Evolutionary conservation across 2,888 invertebrate genomes (phyloP).

Genomic region (Hartigia nigra): DNA sequence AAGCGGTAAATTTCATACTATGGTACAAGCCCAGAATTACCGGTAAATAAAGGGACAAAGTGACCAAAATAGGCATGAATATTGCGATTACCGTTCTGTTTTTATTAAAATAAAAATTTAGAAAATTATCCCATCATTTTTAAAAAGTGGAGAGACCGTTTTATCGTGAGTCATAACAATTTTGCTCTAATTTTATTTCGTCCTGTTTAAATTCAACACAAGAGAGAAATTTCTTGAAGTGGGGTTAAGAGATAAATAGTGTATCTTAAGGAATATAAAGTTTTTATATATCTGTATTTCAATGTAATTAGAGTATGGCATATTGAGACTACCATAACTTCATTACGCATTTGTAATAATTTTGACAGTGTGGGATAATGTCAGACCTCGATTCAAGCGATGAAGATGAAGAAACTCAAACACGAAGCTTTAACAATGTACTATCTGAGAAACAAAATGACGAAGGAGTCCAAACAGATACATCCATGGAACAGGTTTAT

Average conservation of each 20-base stretch:
- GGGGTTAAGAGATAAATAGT: background rate
- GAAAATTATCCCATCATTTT: background rate
- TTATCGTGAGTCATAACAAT: background rate
- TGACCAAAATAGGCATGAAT: background rate
- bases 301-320: background rate
- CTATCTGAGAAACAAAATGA: constrained; percentile 69
- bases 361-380: constrained; percentile 38
- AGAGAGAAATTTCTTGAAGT: background rate
- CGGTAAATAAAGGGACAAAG: background rate
- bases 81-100: background rate
- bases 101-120: background rate
- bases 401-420: constrained; percentile 34
- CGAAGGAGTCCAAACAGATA: constrained; percentile 71
- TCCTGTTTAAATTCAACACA: background rate
- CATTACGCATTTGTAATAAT: background rate
- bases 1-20: background rate
- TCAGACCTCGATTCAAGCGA: constrained; percentile 43
- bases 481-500: constrained; percentile 72
- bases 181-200: background rate
- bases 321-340: background rate
- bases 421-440: constrained; percentile 57
- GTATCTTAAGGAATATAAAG: background rate
- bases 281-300: too few species aligned
- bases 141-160: background rate
- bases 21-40: background rate